phyloP scores from a whole-genome alignment of 2,113 vertebrate genomes.

The Vidua macroura region DNA sequence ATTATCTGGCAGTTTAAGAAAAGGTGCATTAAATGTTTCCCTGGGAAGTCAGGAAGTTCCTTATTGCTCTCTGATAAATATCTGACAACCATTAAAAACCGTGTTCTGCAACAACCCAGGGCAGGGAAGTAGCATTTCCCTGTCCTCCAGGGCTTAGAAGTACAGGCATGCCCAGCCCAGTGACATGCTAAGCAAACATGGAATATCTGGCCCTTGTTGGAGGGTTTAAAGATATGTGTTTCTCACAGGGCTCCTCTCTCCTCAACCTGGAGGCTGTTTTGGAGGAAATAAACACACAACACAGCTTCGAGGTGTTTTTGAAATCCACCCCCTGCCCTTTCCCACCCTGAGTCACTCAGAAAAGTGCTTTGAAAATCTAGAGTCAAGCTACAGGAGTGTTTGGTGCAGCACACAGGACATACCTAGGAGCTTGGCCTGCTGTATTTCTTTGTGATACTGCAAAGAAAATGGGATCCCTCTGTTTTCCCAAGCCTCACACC shows the following conservation, averaged over 20 bases:
- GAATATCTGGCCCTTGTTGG: not conserved
- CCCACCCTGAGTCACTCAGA: not conserved
- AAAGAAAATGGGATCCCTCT: not conserved
- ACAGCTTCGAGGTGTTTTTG: not conserved
- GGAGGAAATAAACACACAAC: not conserved
- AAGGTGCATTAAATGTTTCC: not conserved
- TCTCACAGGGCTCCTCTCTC: rapidly evolving
- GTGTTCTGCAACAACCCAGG: not conserved
- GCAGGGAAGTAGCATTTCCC: not conserved
- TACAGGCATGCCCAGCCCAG: not conserved
- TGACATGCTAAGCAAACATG: rapidly evolving
- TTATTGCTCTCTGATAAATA: not conserved
- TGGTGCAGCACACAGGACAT: not conserved
- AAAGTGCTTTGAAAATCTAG: not conserved
- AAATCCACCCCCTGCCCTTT: not conserved
- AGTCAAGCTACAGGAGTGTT: not conserved
- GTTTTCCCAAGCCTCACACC: not conserved
- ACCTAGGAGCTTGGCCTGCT: not conserved
- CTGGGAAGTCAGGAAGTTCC: not conserved
- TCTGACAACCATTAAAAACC: not conserved
- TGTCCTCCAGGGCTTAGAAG: not conserved
- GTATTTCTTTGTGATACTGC: not conserved
- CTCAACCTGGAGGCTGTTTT: not conserved
- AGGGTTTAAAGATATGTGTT: rapidly evolving
- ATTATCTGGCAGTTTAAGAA: not conserved